Evolutionary conservation across 2,113 vertebrate species (phyloP).

Genomic region (Cyprinodon tularosa): DNA sequence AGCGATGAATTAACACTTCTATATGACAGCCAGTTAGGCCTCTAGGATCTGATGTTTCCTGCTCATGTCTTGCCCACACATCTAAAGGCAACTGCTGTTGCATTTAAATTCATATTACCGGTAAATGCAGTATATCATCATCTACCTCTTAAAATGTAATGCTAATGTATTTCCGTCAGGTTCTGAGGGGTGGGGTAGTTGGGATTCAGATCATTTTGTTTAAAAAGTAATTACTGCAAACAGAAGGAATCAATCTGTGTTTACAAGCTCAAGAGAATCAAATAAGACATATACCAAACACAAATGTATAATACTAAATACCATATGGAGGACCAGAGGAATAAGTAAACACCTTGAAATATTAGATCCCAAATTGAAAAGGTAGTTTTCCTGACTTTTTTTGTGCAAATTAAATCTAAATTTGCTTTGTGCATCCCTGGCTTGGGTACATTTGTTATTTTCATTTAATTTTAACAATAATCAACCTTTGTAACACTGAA

Average conservation of each 20-base stretch:
- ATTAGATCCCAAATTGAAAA: conserved; percentile 20
- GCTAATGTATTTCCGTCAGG: conserved; percentile 58
- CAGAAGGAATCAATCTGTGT: conserved; percentile 42
- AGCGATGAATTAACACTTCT: conserved; percentile 66
- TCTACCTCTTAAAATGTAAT: conserved; percentile 50
- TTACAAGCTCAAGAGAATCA: conserved; percentile 34
- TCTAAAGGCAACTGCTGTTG: conserved; percentile 48
- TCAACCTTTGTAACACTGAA: conserved; percentile 22
- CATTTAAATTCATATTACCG: conserved; percentile 53
- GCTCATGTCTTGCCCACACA: conserved; percentile 32
- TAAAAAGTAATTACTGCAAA: conserved; percentile 54
- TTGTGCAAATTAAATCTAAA: conserved; percentile 6
- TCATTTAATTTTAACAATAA: conserved; percentile 12
- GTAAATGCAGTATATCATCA: conserved; percentile 61
- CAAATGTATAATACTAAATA: conserved; percentile 29
- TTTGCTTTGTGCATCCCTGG: background rate
- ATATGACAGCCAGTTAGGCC: conserved; percentile 39
- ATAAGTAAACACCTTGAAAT: conserved; percentile 26
- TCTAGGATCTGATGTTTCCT: conserved; percentile 57
- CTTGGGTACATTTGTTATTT: conserved; percentile 19
- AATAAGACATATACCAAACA: conserved; percentile 35
- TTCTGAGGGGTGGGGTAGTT: conserved; percentile 7
- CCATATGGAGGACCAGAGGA: conserved; percentile 13
- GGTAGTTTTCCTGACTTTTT: conserved; percentile 16
- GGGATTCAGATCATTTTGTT: background rate